These are phyloP conservation scores for Pungitius pungitius DNA, from an alignment of 2,113 vertebrate genomes.

Conservation along the genomic window DNA sequence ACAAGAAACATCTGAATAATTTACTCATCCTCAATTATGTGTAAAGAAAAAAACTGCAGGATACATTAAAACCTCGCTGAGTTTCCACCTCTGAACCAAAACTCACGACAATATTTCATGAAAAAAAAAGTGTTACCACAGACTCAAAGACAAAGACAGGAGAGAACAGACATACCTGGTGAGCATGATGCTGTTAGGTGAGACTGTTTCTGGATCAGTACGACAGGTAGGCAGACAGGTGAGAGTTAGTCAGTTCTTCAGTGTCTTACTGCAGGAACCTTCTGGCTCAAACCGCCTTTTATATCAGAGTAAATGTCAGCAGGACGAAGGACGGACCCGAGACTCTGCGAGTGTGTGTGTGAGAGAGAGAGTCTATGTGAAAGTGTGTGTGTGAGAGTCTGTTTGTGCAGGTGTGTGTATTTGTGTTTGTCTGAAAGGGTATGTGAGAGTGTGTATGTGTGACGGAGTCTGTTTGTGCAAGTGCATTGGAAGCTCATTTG, in stretches of 20 bases:
- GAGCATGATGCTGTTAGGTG: slow-evolving; percentile 73
- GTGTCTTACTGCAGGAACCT: slow-evolving; percentile 26
- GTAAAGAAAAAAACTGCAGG: not conserved
- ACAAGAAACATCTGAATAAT: not conserved
- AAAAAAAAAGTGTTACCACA: too few relatives aligned
- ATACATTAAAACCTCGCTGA: not conserved
- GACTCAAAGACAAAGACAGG: not conserved
- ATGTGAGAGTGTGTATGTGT: too few relatives aligned
- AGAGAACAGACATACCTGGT: slow-evolving; percentile 67
- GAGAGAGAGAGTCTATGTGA: not conserved
- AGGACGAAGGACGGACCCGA: slow-evolving; percentile 34
- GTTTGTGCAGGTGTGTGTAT: too few relatives aligned
- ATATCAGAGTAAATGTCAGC: slow-evolving; percentile 67
- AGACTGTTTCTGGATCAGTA: slow-evolving; percentile 49
- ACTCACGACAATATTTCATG: not conserved
- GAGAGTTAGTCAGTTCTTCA: slow-evolving; percentile 22
- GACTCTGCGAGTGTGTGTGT: slow-evolving; percentile 1
- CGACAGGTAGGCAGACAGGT: slow-evolving; percentile 26
- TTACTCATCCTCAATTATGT: not conserved
- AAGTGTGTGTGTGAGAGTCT: not conserved
- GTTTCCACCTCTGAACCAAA: not conserved
- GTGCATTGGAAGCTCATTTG: too few relatives aligned
- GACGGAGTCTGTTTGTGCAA: too few relatives aligned
- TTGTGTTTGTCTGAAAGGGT: too few relatives aligned
- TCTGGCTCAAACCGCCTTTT: slow-evolving; percentile 50